Evolutionary conservation across 2,888 invertebrate species (phyloP).

Genomic region (Drosophila siamana): DNA sequence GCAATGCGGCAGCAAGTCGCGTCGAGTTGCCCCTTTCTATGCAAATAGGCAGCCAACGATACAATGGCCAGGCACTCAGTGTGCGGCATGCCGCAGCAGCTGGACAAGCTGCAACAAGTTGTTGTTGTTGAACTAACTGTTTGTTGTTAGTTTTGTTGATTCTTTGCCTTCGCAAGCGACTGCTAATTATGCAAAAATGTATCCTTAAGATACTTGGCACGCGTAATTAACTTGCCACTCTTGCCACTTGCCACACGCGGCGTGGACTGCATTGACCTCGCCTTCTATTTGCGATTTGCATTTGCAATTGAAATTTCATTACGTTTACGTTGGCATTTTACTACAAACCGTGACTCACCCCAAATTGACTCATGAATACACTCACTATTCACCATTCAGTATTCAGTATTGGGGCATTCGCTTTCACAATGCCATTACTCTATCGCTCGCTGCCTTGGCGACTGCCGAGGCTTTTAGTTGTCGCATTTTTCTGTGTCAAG

Average conservation of each 20-base stretch:
- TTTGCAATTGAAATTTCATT: conserved; percentile 15
- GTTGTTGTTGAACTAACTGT: conserved; percentile 55
- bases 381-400: no score
- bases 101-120: conserved; percentile 66
- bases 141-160: conserved; percentile 38
- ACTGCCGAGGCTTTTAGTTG: conserved; percentile 49
- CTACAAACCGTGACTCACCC: conserved; percentile 14
- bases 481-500: conserved; percentile 58
- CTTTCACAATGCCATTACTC: conserved; percentile 32
- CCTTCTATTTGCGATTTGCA: conserved; percentile 7
- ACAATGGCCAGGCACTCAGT: conserved; percentile 46
- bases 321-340: conserved; percentile 3
- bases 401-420: no score
- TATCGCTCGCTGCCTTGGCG: no score
- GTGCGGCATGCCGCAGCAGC: conserved; percentile 12
- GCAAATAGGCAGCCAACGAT: conserved; percentile 41
- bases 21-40: conserved; percentile 21
- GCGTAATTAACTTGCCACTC: conserved; percentile 39
- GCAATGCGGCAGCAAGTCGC: conserved; percentile 56
- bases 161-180: conserved; percentile 52
- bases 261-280: conserved; percentile 5
- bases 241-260: not conserved
- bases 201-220: conserved; percentile 57
- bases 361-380: conserved; percentile 14
- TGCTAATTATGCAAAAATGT: conserved; percentile 50